A percentile compares a stretch with the other conserved stretches of the same genome.
Conservation (phyloP, 2,888 invertebrate species). For the Cataglyphis livida region DNA sequence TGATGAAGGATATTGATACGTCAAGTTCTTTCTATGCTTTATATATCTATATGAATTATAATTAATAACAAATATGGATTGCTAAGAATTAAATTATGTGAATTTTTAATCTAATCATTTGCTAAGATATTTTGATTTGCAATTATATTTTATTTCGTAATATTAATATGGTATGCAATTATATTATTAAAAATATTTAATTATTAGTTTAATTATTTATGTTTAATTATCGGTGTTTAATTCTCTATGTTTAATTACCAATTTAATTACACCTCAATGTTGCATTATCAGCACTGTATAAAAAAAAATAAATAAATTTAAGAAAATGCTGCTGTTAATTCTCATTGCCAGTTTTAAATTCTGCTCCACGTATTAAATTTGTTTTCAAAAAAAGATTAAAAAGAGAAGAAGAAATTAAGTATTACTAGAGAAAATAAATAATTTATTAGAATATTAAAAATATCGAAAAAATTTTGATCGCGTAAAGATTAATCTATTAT, state of each 20-base stretch:
- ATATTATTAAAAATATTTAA: constrained; percentile 7
- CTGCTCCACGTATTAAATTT: background rate
- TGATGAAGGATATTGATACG: background rate
- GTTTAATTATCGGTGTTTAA: background rate
- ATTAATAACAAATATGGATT: background rate
- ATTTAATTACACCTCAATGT: background rate
- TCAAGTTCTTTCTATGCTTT: background rate
- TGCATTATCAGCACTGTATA: background rate
- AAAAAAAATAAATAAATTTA: background rate
- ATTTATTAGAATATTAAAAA: background rate
- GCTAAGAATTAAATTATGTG: background rate
- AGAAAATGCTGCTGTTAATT: background rate
- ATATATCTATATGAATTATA: background rate
- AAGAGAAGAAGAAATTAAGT: background rate
- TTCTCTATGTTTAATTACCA: background rate
- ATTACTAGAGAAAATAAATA: background rate
- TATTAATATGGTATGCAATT: background rate
- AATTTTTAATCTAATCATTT: background rate
- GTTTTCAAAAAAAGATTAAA: background rate
- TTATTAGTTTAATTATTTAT: background rate
- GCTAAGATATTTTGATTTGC: background rate
- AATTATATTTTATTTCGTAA: background rate
- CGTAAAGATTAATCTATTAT: too few species aligned
- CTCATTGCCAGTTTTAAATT: background rate
- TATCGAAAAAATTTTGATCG: background rate